A percentile compares a stretch with the other conserved stretches of the same genome.
These are phyloP conservation scores for Cariama cristata DNA, from an alignment of 2,113 vertebrate species.

Conservation along the genomic window DNA sequence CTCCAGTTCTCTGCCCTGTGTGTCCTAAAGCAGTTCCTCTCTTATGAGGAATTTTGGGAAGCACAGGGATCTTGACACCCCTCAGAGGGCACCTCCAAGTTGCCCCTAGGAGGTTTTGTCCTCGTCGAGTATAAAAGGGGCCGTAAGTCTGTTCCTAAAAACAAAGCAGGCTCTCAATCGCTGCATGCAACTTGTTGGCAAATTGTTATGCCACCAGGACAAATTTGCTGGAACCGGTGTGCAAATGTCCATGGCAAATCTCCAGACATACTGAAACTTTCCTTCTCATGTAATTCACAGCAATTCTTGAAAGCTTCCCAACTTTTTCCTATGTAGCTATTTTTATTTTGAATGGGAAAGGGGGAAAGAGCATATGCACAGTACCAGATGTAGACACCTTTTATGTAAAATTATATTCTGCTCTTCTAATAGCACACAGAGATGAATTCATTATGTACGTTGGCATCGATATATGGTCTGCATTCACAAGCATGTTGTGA, in stretches of 20 bases:
- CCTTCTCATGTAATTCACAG: conserved; percentile 1
- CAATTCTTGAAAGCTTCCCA: conserved; percentile 12
- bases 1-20: background rate
- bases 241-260: background rate
- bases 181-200: background rate
- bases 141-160: background rate
- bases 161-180: background rate
- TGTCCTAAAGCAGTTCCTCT: background rate
- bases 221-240: background rate
- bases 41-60: background rate
- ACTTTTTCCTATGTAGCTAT: background rate
- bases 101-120: background rate
- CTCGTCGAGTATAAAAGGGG: background rate
- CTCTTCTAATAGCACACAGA: background rate
- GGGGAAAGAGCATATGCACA: background rate
- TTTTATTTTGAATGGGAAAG: conserved; percentile 5
- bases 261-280: background rate
- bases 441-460: background rate
- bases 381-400: conserved; percentile 28
- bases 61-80: background rate
- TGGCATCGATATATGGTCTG: background rate
- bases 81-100: background rate
- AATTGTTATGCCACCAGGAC: background rate
- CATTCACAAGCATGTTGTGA: background rate
- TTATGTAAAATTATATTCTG: background rate